These are phyloP conservation scores for Ia io DNA, from an alignment of 2,113 vertebrate species.

Conservation along the genomic window DNA sequence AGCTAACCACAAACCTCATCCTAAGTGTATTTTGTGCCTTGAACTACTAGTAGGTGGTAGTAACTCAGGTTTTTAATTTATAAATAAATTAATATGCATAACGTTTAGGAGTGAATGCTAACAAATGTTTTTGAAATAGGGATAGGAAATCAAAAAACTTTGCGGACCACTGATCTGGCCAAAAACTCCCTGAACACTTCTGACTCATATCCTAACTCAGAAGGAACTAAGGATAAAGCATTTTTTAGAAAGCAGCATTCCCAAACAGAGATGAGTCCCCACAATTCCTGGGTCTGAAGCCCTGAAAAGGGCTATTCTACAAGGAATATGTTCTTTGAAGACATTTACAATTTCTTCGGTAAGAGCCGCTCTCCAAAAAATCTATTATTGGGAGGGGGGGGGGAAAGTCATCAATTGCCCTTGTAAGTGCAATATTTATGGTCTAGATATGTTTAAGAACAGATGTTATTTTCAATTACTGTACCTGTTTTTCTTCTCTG, in stretches of 20 bases:
- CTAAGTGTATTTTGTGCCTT: background rate
- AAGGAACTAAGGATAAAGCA: background rate
- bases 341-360: background rate
- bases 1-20: background rate
- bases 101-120: background rate
- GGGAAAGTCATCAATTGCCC: background rate
- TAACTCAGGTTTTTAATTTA: background rate
- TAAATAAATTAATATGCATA: background rate
- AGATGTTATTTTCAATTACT: background rate
- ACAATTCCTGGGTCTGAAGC: background rate
- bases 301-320: background rate
- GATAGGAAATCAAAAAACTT: background rate
- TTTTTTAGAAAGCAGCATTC: background rate
- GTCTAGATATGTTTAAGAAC: background rate
- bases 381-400: background rate
- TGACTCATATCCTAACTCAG: background rate
- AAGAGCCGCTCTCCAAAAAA: background rate
- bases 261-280: background rate
- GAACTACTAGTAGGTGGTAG: background rate
- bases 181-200: background rate
- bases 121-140: background rate
- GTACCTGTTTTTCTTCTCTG: constrained; percentile 90
- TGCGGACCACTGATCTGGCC: background rate
- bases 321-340: background rate
- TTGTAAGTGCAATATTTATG: background rate